Base-by-base conservation (phyloP, 2,113 vertebrate species). In the Phaethon lepturus region DNA sequence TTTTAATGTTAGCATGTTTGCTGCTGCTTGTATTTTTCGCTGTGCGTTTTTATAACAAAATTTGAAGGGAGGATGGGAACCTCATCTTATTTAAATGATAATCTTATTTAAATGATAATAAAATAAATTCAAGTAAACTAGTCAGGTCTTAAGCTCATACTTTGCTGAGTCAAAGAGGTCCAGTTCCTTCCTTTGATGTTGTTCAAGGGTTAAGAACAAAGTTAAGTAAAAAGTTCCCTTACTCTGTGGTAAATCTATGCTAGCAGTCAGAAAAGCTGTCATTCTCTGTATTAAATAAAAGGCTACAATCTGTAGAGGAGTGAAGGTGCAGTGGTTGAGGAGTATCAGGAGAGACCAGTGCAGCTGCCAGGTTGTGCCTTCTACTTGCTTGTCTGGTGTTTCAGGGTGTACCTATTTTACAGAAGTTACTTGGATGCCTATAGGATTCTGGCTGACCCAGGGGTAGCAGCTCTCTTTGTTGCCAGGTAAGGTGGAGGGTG, bases 391-490 rank as follows among this genome's bases (percentile, higher is more conserved):
- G 3, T 14, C 2, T 33, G 6, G 28, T 35, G 25, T 42, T 89
- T 87, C 25, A 20, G 73, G 26, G 0, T 59, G 4, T 49, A 22
- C 25, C 29, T 77, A 1, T 19, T 69, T 15, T 11, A 26, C 13
- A 31, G 14, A 7, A 60, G n/a, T 25, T 38, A 4, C 44, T 26
- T 28, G 50, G 24, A 31, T 78, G 26, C 10, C 20, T 29, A 29
- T 52, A 56, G 29, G 40, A 62, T 66, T 44, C 44, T 26, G 19
- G 2, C 18, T 77, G n/a, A 42, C 47, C 42, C 11, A 20, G 11
- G 5, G 13, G 22, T 35, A 22, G 28, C 8, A 31, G 62, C 33
- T 49, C 25, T 64, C 10, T 23, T 75, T 0, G 0, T 23, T 1
- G 1, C 45, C 0, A 0, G 13, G 12, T 24, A 59, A 72, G 15